Conservation (phyloP, 2,797 vertebrate genomes). For the Chanos chanos region DNA sequence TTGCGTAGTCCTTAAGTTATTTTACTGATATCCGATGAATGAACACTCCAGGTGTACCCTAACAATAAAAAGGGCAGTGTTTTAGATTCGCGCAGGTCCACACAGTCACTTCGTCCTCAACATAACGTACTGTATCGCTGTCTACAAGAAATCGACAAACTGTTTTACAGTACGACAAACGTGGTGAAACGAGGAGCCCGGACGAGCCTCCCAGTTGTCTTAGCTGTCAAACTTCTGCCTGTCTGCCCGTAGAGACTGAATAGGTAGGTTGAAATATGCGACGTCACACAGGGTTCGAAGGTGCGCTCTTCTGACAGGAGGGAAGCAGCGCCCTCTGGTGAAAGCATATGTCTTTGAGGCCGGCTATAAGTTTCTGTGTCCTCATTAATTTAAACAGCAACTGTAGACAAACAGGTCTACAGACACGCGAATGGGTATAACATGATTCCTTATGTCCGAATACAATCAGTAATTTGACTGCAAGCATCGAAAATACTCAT, state of each 20-base stretch:
- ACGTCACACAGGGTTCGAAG: conserved; percentile 26
- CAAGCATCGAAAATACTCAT: too few species aligned
- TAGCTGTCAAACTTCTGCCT: conserved; percentile 71
- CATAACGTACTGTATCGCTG: background rate
- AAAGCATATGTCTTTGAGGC: background rate
- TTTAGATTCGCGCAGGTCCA: conserved; percentile 15
- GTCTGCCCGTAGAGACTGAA: conserved; percentile 49
- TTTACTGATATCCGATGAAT: conserved; percentile 8
- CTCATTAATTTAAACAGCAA: background rate
- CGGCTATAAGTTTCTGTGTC: background rate
- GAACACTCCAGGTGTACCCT: conserved; percentile 10
- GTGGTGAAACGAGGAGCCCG: background rate
- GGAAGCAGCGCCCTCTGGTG: conserved; percentile 11
- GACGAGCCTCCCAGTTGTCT: conserved; percentile 13
- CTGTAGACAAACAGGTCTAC: background rate
- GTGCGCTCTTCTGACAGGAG: conserved; percentile 12
- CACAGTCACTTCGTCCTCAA: conserved; percentile 8
- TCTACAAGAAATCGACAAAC: background rate
- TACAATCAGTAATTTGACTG: too few species aligned
- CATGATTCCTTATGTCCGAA: too few species aligned
- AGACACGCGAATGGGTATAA: too few species aligned
- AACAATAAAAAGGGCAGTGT: background rate
- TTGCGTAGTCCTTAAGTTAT: conserved; percentile 9
- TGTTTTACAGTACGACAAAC: background rate
- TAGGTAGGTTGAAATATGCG: conserved; percentile 43